phyloP scores from a whole-genome alignment of 2,888 invertebrate species.

The Sympetrum striolatum region DNA sequence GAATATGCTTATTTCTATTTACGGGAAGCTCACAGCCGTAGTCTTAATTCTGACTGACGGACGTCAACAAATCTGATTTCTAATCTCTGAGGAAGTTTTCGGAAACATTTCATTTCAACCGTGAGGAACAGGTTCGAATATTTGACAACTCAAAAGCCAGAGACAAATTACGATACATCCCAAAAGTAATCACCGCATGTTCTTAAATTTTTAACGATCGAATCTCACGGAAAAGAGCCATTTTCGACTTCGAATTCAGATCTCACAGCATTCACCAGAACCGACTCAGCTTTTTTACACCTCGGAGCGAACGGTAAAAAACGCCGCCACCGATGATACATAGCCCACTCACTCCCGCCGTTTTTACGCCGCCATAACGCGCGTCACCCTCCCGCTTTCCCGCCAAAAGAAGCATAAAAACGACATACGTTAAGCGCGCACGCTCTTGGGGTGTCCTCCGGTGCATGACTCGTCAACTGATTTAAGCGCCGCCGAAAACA shows the following conservation, averaged over 20 bases:
- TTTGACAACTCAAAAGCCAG: too few relatives aligned
- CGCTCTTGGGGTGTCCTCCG: neutral
- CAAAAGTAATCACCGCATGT: too few relatives aligned
- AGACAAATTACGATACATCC: too few relatives aligned
- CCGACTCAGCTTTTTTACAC: neutral
- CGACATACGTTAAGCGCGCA: neutral
- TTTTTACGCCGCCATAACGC: neutral
- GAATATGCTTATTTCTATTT: too few relatives aligned
- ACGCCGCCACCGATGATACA: neutral
- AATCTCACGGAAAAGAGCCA: neutral
- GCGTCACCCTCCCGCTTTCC: neutral
- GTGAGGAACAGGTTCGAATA: too few relatives aligned
- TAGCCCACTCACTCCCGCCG: neutral
- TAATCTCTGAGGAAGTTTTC: too few relatives aligned
- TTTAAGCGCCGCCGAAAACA: constrained; percentile 8
- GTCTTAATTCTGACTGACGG: too few relatives aligned
- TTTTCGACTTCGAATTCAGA: neutral
- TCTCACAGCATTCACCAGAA: neutral
- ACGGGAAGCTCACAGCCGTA: too few relatives aligned
- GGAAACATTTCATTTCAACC: too few relatives aligned
- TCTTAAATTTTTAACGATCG: neutral
- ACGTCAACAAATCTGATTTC: too few relatives aligned
- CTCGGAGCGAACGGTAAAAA: neutral
- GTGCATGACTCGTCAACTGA: constrained; percentile 25
- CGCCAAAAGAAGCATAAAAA: neutral